Conservation (phyloP, 2,797 vertebrate genomes). For the Podarcis lilfordi region DNA sequence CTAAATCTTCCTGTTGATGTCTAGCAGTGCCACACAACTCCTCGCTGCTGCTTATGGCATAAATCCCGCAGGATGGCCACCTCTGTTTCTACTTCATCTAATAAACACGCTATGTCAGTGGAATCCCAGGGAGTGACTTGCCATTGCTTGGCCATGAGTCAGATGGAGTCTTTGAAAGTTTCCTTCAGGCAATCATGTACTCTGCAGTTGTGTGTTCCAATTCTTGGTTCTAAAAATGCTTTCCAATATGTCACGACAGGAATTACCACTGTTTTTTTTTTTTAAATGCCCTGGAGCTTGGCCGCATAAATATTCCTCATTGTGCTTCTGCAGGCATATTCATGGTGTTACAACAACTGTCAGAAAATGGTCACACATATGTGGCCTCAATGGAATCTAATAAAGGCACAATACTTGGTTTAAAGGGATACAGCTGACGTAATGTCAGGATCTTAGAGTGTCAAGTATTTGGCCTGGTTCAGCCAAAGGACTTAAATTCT, state of each 20-base stretch:
- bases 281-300: neutral
- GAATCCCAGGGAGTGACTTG: neutral
- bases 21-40: neutral
- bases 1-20: neutral
- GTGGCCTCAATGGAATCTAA: constrained; percentile 8
- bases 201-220: neutral
- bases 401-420: constrained; percentile 9
- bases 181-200: neutral
- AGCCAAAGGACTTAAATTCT: constrained; percentile 69
- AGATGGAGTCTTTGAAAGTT: neutral
- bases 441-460: constrained; percentile 43
- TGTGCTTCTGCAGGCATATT: neutral
- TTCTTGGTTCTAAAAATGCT: neutral
- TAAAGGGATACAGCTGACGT: constrained; percentile 41
- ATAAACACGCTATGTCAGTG: neutral
- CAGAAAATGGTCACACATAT: constrained; percentile 20
- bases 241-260: neutral
- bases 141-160: neutral
- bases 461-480: constrained; percentile 64
- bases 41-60: neutral
- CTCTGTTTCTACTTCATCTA: neutral
- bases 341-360: neutral
- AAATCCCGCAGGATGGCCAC: neutral
- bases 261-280: neutral
- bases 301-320: constrained; percentile 5